phyloP scores from a whole-genome alignment of 2,113 vertebrate genomes.

The Cryptomyrus ogoouensis region DNA sequence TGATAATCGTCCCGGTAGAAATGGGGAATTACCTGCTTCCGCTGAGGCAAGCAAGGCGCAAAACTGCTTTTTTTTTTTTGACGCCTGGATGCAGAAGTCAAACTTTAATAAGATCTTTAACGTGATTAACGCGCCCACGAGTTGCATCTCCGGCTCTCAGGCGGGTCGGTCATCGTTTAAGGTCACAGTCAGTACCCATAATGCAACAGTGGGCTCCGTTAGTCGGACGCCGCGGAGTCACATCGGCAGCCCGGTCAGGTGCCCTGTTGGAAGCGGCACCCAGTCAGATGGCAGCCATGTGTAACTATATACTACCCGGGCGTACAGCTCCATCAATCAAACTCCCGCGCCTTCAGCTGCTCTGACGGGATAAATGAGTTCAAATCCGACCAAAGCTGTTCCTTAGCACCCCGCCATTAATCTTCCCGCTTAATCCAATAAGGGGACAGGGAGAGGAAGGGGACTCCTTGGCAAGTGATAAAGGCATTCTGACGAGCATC shows the following conservation, averaged over 20 bases:
- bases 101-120: background rate
- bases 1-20: background rate
- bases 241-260: background rate
- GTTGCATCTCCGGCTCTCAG: background rate
- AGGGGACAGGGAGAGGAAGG: background rate
- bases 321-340: background rate
- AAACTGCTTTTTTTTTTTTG: background rate
- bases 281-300: slow-evolving; percentile 12
- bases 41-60: background rate
- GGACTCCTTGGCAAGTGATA: background rate
- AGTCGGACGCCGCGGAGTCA: background rate
- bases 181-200: background rate
- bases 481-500: background rate
- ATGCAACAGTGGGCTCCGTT: background rate
- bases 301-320: background rate
- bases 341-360: background rate
- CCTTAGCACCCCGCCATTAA: background rate
- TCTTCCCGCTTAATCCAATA: slow-evolving; percentile 8
- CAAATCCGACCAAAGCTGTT: slow-evolving; percentile 19
- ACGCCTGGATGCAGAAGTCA: background rate
- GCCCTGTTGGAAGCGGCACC: background rate
- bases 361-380: slow-evolving; percentile 13
- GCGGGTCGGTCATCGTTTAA: background rate
- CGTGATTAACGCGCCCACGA: background rate
- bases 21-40: background rate